A percentile compares a stretch with the other conserved stretches of the same genome.
phyloP scores from a whole-genome alignment of 2,888 invertebrate species.

The Pandemis cinnamomeana region DNA sequence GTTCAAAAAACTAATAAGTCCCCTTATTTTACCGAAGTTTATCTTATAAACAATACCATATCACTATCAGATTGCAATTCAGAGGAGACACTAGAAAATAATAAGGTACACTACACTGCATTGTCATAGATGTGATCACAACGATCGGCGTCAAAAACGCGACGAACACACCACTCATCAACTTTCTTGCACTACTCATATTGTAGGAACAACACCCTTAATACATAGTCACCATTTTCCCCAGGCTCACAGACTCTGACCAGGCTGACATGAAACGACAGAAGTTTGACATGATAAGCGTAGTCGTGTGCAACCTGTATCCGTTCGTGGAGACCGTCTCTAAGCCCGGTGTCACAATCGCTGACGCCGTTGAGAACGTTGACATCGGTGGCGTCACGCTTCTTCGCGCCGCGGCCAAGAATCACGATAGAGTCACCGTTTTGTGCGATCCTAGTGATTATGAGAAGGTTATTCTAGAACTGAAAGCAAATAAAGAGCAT shows the following conservation, averaged over 20 bases:
- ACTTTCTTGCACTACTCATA: too few species aligned
- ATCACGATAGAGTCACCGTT: conserved; percentile 97
- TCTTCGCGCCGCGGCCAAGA: conserved; percentile 98
- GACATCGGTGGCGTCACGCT: conserved; percentile 99
- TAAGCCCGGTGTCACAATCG: conserved; percentile 90
- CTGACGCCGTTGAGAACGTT: conserved; percentile 97
- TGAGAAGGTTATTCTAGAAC: conserved; percentile 88
- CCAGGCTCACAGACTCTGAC: conserved; percentile 90
- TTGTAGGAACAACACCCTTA: too few species aligned
- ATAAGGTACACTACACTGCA: too few species aligned
- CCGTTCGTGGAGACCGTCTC: conserved; percentile 96
- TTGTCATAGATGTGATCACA: too few species aligned
- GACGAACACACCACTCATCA: too few species aligned
- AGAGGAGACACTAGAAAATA: too few species aligned
- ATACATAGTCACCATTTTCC: conserved; percentile 44
- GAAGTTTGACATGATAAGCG: conserved; percentile 90
- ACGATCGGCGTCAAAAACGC: too few species aligned
- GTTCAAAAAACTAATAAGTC: neutral
- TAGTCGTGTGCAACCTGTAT: conserved; percentile 98
- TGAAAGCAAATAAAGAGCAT: conserved; percentile 85
- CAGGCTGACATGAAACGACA: conserved; percentile 91
- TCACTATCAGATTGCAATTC: neutral
- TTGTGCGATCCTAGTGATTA: conserved; percentile 97
- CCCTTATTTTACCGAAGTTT: neutral
- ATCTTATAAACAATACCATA: neutral